Conservation (phyloP, 2,113 vertebrate genomes). For the Gallinago jamesoni region DNA sequence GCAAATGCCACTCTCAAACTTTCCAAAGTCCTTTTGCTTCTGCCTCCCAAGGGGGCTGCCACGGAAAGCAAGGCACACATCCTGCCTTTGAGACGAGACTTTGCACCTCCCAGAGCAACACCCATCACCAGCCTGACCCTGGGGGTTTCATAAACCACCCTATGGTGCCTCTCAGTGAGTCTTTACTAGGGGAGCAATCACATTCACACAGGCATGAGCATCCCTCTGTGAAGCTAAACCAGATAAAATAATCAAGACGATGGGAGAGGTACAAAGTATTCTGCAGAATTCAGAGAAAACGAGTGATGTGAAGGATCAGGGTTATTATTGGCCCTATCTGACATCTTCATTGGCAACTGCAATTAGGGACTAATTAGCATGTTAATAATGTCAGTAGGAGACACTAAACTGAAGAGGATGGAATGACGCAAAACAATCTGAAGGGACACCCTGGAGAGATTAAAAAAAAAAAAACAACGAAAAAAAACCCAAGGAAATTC, state of each 20-base stretch:
- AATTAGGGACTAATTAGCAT: constrained; percentile 31
- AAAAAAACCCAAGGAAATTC: neutral
- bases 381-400: constrained; percentile 14
- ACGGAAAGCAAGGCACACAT: fast-evolving
- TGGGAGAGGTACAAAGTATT: neutral
- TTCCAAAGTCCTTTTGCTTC: neutral
- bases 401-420: constrained; percentile 5
- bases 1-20: neutral
- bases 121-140: neutral
- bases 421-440: neutral
- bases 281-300: neutral
- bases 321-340: neutral
- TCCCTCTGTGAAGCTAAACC: neutral
- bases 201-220: fast-evolving
- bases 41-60: neutral
- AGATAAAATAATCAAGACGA: neutral
- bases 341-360: constrained; percentile 33
- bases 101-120: neutral
- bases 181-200: neutral
- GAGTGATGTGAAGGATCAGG: neutral
- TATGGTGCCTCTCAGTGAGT: fast-evolving
- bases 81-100: neutral
- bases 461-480: fast-evolving
- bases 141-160: neutral
- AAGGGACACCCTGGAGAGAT: neutral